Base-by-base conservation (phyloP, 2,888 invertebrate species). In the Schizotus pectinicornis region DNA sequence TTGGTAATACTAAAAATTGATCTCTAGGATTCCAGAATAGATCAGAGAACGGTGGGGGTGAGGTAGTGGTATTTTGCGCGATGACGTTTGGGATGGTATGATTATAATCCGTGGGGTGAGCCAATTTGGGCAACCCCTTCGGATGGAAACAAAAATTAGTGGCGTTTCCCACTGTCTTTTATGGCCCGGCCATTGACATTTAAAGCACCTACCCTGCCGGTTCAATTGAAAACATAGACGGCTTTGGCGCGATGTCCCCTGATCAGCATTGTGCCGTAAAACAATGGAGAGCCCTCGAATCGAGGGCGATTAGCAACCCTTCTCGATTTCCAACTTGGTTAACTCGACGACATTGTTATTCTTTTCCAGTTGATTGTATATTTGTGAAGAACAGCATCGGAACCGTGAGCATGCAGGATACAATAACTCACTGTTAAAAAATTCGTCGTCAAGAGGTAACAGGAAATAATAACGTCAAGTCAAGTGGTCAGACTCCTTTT, bases 301-400 rank as follows among this genome's bases (percentile, higher is more conserved):
- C 34, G 41, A 45, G 52, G 37, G 34, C 46, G 37, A 56, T 57
- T 61, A 61, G 43, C 56, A 53, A 61, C 61, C 61, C 61, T 61
- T 61, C 61, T 61, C 58, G 22, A 47, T 61, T 58, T 58, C 61
- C 43, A 58, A 61, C 56, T 35, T 48, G 45, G 37, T 61, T 58
- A 61, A 61, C 46, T 46, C 43, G 53, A 61, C 39, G 45, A 48
- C 45, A 14, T 45, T 45, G 62, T 65, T 63, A 65, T 65, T 65
- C 65, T 63, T 65, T 65, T 65, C 46, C 65, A 62, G 65, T 55
- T 51, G 55, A 61, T 65, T 65, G 62, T 63, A 22, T 22, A 22
- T 61, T 63, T 63, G 52, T 35, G 30, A 11, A 46, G 8, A 12
- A 9, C n/a, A 32, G 39, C 39, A 12, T 11, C 30, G 22, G 39